Base-by-base conservation (phyloP, 1,140 invertebrate genomes). In the Dendrolimus kikuchii region DNA sequence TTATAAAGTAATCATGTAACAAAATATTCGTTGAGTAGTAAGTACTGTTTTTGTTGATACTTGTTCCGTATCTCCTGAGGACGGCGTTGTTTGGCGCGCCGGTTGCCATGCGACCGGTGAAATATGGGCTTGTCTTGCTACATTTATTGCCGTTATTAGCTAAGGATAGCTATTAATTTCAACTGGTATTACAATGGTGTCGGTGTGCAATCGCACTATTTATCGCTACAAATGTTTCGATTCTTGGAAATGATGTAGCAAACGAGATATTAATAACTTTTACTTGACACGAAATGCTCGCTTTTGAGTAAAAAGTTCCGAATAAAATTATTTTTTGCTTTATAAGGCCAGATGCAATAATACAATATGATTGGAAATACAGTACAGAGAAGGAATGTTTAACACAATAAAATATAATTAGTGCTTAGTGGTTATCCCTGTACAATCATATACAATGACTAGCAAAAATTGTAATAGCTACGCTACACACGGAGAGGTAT, bases 381-480 rank as follows among this genome's bases (percentile, higher is more conserved):
- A 5, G n/a, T 45, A 51, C 44, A 51, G 45, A 67, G 64, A 65
- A 66, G 68, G 61, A 64, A 23, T 23, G 71, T 64, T 73, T 66
- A 71, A 81, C 79, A 81, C 70, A 80, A 76, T 82, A 74, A 77
- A 78, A 80, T 81, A 70, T 71, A 76, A 62, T 74, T 78, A 81
- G 81, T 82, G 81, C 70, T 57, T 71, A 55, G 79, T 65, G 65
- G 71, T 77, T 70, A 68, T 74, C 72, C 68, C 64, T 70, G 59
- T 55, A 81, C 71, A 82, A 83, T 85, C 78, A 81, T 81, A 81
- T 74, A 67, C 59, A 64, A 85, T 85, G 81, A 85, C 79, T 71
- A 61, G 68, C 73, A 70, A 38, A 62, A 64, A 44, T 66, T 56
- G 64, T 23, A 68, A 62, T 77, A 73, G 64, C 76, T 70, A 68